phyloP scores from a whole-genome alignment of 1,140 invertebrate species.

The Pachypsylla venusta region DNA sequence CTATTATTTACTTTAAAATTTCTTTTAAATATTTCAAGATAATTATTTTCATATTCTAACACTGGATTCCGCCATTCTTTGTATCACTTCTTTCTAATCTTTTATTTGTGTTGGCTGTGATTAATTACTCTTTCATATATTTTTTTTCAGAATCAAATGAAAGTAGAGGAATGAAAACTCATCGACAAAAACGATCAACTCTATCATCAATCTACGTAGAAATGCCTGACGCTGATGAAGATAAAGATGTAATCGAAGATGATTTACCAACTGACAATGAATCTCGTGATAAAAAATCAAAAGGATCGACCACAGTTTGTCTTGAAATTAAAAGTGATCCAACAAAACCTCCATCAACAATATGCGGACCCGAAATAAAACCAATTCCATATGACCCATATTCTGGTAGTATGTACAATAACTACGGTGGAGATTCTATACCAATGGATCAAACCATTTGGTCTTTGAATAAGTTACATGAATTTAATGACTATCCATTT shows the following conservation, averaged over 20 bases:
- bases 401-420: not conserved
- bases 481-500: not conserved
- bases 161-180: too few species aligned
- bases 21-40: too few species aligned
- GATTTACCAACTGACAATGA: not conserved
- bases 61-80: too few species aligned
- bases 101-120: too few species aligned
- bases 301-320: slow-evolving; percentile 1
- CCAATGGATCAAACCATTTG: not conserved
- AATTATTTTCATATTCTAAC: too few species aligned
- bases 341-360: not conserved
- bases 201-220: not conserved
- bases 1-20: too few species aligned
- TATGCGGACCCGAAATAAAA: not conserved
- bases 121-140: too few species aligned
- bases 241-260: not conserved
- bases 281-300: slow-evolving; percentile 4
- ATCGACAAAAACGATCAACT: not conserved
- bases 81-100: too few species aligned
- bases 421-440: not conserved
- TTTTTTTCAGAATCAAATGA: too few species aligned
- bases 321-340: slow-evolving; percentile 5
- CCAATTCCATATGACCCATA: not conserved
- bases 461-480: not conserved
- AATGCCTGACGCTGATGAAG: not conserved